A percentile compares a stretch with the other conserved stretches of the same genome.
These are phyloP conservation scores for Elysia chlorotica DNA, from an alignment of 1,140 invertebrate genomes.

Conservation along the genomic window DNA sequence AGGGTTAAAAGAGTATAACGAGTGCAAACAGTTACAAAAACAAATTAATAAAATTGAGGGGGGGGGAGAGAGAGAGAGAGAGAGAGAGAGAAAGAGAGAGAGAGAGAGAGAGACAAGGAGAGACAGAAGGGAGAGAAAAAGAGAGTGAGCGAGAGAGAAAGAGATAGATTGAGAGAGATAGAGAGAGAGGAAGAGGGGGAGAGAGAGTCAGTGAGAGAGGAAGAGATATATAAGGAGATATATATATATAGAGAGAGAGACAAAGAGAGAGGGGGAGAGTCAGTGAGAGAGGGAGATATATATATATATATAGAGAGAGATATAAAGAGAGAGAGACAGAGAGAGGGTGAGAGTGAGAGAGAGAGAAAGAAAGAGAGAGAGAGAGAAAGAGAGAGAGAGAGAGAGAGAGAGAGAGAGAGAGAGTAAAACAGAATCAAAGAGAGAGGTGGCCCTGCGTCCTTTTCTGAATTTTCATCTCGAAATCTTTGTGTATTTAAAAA, in stretches of 20 bases:
- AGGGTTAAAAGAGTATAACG: too few relatives aligned
- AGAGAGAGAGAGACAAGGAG: too few relatives aligned
- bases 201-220: neutral
- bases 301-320: neutral
- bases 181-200: too few relatives aligned
- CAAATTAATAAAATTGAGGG: neutral
- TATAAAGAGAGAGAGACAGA: neutral
- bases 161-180: neutral
- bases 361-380: neutral
- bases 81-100: too few relatives aligned
- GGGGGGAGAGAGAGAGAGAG: conserved; percentile 4
- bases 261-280: neutral
- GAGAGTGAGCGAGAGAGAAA: conserved; percentile 8
- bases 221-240: neutral
- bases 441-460: too few relatives aligned
- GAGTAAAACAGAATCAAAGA: neutral
- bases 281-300: neutral
- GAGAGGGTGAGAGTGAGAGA: neutral
- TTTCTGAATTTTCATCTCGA: too few relatives aligned
- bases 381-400: conserved; percentile 1
- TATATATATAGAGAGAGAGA: too few relatives aligned
- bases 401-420: neutral
- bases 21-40: neutral
- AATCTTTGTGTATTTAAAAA: too few relatives aligned
- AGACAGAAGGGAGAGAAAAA: neutral